Percentiles rank a stretch among this genome's conserved stretches.
These are phyloP conservation scores for Gavia stellata DNA, from an alignment of 2,113 vertebrate species.

Conservation along the genomic window DNA sequence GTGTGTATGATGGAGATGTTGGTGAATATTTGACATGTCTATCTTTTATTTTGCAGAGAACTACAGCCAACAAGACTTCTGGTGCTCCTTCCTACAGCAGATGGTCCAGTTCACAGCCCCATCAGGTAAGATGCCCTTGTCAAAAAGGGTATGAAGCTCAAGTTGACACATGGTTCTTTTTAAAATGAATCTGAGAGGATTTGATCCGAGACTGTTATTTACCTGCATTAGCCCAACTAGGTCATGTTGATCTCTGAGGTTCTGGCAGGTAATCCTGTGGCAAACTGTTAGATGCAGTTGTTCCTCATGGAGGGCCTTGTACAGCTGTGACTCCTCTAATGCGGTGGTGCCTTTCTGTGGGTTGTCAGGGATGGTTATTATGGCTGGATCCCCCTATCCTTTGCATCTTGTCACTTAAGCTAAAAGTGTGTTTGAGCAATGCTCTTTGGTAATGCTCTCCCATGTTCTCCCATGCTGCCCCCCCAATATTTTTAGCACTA, in stretches of 20 bases:
- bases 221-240: background rate
- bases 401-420: background rate
- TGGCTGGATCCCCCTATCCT: background rate
- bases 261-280: background rate
- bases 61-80: constrained; percentile 70
- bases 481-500: background rate
- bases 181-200: background rate
- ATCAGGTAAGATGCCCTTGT: constrained; percentile 80
- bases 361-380: background rate
- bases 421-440: background rate
- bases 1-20: background rate
- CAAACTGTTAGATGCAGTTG: background rate
- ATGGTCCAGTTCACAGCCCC: constrained; percentile 83
- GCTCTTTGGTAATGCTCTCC: background rate
- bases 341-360: background rate
- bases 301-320: background rate
- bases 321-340: background rate
- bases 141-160: background rate
- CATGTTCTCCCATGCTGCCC: background rate
- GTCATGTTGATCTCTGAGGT: background rate
- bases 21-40: background rate
- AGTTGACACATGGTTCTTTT: background rate
- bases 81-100: constrained; percentile 81
- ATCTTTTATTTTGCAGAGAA: constrained; percentile 75
- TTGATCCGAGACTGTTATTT: background rate